A percentile compares a stretch with the other conserved stretches of the same genome.
Evolutionary conservation across 2,888 invertebrate genomes (phyloP).

Genomic region (Tortricodes alternella): DNA sequence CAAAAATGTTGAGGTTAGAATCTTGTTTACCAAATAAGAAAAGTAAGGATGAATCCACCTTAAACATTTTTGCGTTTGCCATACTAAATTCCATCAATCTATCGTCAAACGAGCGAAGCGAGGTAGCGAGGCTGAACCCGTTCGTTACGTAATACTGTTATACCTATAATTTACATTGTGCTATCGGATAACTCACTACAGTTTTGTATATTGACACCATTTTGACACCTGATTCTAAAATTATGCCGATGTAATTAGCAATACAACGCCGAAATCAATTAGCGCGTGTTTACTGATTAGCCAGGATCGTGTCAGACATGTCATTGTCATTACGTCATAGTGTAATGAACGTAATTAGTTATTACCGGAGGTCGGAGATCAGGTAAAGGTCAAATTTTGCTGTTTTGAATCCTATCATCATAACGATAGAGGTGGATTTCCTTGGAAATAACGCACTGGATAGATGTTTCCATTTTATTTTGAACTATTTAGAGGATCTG

Average conservation of each 20-base stretch:
- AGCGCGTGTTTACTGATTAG: constrained; percentile 20
- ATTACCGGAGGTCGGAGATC: constrained; percentile 2
- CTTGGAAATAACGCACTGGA: no score
- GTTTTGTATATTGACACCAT: neutral
- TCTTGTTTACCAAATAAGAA: no score
- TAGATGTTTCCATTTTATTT: no score
- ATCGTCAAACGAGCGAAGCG: no score
- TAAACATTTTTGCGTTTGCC: no score
- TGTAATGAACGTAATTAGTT: constrained; percentile 22
- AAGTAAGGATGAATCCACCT: no score
- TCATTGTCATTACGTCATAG: constrained; percentile 25
- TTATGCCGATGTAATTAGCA: constrained; percentile 5
- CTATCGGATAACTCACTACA: neutral
- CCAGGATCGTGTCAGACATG: constrained; percentile 16
- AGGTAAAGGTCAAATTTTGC: neutral
- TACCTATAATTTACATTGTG: no score
- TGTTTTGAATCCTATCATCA: neutral
- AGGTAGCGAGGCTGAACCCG: no score
- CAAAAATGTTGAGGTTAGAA: no score
- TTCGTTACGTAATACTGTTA: no score
- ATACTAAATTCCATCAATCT: no score
- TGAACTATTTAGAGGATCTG: no score
- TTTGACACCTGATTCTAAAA: neutral
- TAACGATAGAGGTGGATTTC: neutral
- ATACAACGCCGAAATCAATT: constrained; percentile 20